Base-by-base conservation (phyloP, 2,113 vertebrate species). In the Stercorarius parasiticus region DNA sequence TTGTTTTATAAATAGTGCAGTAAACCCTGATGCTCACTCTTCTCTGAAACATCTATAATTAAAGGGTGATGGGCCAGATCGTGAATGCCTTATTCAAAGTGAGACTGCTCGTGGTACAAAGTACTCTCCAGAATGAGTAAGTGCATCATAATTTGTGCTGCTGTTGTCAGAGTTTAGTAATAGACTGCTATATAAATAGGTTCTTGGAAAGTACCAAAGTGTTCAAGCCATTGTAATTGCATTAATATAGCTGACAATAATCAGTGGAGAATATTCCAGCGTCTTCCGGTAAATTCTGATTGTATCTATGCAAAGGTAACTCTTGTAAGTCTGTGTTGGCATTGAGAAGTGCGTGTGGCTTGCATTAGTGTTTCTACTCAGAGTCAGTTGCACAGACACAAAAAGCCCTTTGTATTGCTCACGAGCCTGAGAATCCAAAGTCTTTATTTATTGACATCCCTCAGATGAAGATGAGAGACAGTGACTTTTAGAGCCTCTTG, bases 131-230 rank as follows among this genome's bases (percentile, higher is more conserved):
- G 95, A 90, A 84, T 92, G 83, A 93, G 66, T 90, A 95, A 97
- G 86, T 93, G 86, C 91, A 96, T 95, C 96, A 96, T 95, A 96
- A 94, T 95, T 91, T 91, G 91, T 72, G 71, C 78, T 94, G 55
- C 59, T 94, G 93, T 89, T 96, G 93, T 97, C 93, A 94, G 95
- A 87, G 86, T 88, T 96, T 96, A 96, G 95, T 96, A 95, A 97
- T 82, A 96, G 93, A 88, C 93, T 95, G 73, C 81, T 89, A 7
- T 89, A 93, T 95, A 96, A 97, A 97, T 91, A 97, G 84, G 91
- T 87, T 91, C 85, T 95, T 94, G 95, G 96, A 97, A 97, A 96
- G 97, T 83, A 96, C 94, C 91, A 83, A 80, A 96, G 93, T 90
- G 34, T 95, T 97, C 74, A 76, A 95, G 66, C 53, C 62, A 88